These are phyloP conservation scores for Gymnothorax reevesii DNA, from an alignment of 2,797 vertebrate genomes.

Conservation along the genomic window DNA sequence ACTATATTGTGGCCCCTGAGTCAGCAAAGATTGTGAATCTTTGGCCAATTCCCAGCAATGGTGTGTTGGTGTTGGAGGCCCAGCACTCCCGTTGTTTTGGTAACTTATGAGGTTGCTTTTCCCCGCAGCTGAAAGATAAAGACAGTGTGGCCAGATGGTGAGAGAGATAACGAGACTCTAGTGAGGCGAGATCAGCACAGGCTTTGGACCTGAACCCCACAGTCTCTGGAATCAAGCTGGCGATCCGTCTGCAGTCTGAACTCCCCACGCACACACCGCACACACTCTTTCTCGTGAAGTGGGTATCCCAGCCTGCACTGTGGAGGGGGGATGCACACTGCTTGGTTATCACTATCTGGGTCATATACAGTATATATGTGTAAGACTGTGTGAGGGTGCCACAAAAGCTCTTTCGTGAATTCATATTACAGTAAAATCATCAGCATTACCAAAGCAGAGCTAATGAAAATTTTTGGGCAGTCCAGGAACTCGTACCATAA, in stretches of 20 bases:
- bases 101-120: conserved; percentile 40
- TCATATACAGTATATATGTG: neutral
- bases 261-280: neutral
- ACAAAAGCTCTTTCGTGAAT: neutral
- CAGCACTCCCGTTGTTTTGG: conserved; percentile 40
- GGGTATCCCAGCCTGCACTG: conserved; percentile 22
- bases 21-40: neutral
- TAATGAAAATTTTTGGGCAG: neutral
- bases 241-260: conserved; percentile 47
- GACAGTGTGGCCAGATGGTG: conserved; percentile 53
- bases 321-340: conserved; percentile 43
- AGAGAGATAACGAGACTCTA: conserved; percentile 42
- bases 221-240: conserved; percentile 51
- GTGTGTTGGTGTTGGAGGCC: conserved; percentile 34
- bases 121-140: conserved; percentile 4
- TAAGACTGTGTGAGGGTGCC: neutral
- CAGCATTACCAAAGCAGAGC: neutral
- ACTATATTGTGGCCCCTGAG: neutral
- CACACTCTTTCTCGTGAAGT: conserved; percentile 5
- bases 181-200: conserved; percentile 42
- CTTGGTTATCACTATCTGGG: conserved; percentile 26
- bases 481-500: neutral
- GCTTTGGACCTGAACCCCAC: conserved; percentile 39
- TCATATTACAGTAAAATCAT: neutral
- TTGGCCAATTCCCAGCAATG: neutral